phyloP scores from a whole-genome alignment of 2,113 vertebrate genomes.

The Orthonyx spaldingii region DNA sequence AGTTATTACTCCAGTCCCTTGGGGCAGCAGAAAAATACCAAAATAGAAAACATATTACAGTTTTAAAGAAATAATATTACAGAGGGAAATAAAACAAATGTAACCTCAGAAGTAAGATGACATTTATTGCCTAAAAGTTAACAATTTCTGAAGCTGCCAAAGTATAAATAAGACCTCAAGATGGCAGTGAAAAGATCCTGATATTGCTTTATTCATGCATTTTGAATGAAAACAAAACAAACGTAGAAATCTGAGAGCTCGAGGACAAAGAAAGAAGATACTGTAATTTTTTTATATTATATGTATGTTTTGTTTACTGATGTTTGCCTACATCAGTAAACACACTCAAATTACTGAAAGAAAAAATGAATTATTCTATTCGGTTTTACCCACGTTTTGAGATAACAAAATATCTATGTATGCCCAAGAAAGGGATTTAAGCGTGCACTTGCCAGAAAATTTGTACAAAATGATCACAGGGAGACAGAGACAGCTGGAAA shows the following conservation, averaged over 20 bases:
- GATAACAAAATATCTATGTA: background rate
- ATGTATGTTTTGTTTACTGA: background rate
- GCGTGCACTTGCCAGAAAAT: slow-evolving; percentile 67
- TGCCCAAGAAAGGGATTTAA: slow-evolving; percentile 35
- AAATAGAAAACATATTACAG: slow-evolving; percentile 56
- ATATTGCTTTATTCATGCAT: slow-evolving; percentile 60
- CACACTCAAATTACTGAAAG: slow-evolving; percentile 19
- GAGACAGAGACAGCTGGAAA: slow-evolving; percentile 77
- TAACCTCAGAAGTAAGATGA: slow-evolving; percentile 16
- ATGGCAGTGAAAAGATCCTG: slow-evolving; percentile 47
- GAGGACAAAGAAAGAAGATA: background rate
- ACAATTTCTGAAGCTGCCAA: slow-evolving; percentile 55
- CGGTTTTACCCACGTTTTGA: slow-evolving; percentile 16
- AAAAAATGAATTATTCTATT: background rate
- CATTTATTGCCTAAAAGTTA: slow-evolving; percentile 46
- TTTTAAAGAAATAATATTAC: slow-evolving; percentile 54
- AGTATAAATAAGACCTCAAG: slow-evolving; percentile 54
- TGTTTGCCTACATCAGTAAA: background rate
- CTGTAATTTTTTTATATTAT: background rate
- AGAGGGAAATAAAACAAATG: slow-evolving; percentile 38
- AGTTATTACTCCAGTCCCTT: slow-evolving; percentile 22
- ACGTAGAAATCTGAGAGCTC: background rate
- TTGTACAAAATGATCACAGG: slow-evolving; percentile 73
- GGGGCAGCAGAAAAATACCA: slow-evolving; percentile 46
- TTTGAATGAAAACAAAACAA: slow-evolving; percentile 61